Conservation (phyloP, 2,797 vertebrate species). For the Cetoscarus ocellatus region DNA sequence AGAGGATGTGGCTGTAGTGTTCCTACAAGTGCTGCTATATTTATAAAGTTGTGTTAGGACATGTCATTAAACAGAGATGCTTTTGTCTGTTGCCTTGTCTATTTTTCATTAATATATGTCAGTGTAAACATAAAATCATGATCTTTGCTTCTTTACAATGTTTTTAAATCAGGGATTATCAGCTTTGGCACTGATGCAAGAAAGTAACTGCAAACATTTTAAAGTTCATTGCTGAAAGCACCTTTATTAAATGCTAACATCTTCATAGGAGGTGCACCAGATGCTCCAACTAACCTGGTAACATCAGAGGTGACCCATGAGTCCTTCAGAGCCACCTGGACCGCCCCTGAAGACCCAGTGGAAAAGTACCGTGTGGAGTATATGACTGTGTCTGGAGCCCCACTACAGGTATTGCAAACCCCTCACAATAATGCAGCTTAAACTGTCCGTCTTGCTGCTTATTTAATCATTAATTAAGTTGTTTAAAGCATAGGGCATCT, state of each 20-base stretch:
- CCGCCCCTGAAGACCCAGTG: slow-evolving; percentile 88
- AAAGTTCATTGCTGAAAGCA: no score
- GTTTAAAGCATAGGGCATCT: not conserved
- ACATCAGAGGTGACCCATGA: slow-evolving; percentile 94
- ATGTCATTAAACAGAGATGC: slow-evolving; percentile 11
- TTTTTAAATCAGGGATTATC: not conserved
- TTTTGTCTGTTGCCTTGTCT: no score
- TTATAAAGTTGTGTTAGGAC: slow-evolving; percentile 18
- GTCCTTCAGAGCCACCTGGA: slow-evolving; percentile 94
- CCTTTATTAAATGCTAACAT: not conserved
- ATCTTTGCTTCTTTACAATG: not conserved
- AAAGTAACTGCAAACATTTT: slow-evolving; percentile 1
- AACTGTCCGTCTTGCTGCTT: not conserved
- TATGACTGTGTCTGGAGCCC: slow-evolving; percentile 86
- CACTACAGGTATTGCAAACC: slow-evolving; percentile 86
- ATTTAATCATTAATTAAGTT: not conserved
- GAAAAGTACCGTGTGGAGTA: slow-evolving; percentile 95
- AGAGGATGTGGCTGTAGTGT: slow-evolving; percentile 23
- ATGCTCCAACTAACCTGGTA: slow-evolving; percentile 90
- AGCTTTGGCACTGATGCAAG: not conserved
- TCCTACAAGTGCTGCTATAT: slow-evolving; percentile 4
- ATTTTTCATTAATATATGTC: not conserved
- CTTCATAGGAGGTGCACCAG: slow-evolving; percentile 80
- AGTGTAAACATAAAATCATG: not conserved
- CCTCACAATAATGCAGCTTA: no score